phyloP scores from a whole-genome alignment of 2,797 vertebrate species.

The Spinus olivaceus region DNA sequence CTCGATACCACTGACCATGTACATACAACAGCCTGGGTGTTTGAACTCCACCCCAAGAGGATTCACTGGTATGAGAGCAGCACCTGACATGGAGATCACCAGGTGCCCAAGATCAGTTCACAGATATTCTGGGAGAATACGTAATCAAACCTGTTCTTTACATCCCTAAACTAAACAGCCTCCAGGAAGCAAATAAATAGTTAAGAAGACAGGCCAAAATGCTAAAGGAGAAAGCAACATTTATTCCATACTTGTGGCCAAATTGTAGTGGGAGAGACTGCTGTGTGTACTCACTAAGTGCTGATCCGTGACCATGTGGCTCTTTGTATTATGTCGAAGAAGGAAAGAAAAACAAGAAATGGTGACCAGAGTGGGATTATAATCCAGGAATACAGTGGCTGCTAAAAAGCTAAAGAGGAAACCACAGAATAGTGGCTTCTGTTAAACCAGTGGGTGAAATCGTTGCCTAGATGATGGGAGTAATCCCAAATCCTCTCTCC shows the following conservation, averaged over 20 bases:
- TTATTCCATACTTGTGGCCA: background rate
- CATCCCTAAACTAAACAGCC: background rate
- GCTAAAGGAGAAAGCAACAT: background rate
- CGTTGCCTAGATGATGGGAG: background rate
- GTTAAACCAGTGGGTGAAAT: background rate
- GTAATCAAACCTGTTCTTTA: background rate
- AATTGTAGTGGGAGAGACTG: constrained; percentile 18
- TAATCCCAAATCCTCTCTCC: background rate
- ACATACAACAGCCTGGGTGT: background rate
- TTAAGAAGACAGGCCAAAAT: background rate
- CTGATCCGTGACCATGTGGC: background rate
- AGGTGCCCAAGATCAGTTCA: background rate
- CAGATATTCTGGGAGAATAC: background rate
- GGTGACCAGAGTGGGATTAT: constrained; percentile 20
- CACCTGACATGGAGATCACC: constrained; percentile 7
- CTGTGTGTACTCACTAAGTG: background rate
- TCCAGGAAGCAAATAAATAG: background rate
- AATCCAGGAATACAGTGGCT: constrained; percentile 28
- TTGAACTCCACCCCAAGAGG: background rate
- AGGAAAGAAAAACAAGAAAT: constrained; percentile 46
- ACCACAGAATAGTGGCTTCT: constrained; percentile 8
- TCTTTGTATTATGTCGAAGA: background rate
- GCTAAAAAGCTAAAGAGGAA: constrained; percentile 14
- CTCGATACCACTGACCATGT: background rate
- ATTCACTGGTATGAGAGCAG: background rate